Percentiles rank a stretch among this genome's conserved stretches.
Evolutionary conservation across 2,797 vertebrate genomes (phyloP).

Genomic region (Anableps anableps): DNA sequence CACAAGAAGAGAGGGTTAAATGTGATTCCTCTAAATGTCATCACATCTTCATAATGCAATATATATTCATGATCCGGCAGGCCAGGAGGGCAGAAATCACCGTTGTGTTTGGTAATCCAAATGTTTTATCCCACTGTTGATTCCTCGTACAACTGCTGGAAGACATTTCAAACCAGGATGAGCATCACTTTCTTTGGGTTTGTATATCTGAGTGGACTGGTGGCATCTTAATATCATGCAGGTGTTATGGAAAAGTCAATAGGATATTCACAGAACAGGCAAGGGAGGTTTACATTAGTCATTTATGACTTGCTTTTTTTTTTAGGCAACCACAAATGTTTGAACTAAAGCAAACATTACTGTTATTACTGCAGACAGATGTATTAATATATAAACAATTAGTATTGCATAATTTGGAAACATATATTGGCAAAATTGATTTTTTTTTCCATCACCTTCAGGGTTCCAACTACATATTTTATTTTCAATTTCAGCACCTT

Average conservation of each 20-base stretch:
- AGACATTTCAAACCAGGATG: constrained; percentile 43
- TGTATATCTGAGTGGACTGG: constrained; percentile 26
- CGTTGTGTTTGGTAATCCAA: constrained; percentile 79
- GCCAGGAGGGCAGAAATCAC: constrained; percentile 77
- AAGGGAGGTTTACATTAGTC: not conserved
- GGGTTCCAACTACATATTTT: too few species aligned
- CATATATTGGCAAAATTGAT: not conserved
- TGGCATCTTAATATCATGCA: constrained; percentile 28
- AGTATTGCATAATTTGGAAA: not conserved
- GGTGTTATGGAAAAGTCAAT: constrained; percentile 23
- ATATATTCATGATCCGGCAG: constrained; percentile 84
- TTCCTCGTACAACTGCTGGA: constrained; percentile 56
- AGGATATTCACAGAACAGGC: constrained; percentile 16
- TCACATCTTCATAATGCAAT: constrained; percentile 85
- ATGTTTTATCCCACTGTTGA: constrained; percentile 77
- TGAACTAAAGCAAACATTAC: not conserved
- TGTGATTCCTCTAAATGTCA: constrained; percentile 84
- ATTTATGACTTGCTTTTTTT: not conserved
- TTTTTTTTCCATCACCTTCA: too few species aligned
- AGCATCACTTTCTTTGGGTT: constrained; percentile 44
- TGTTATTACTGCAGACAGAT: not conserved
- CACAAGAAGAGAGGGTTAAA: constrained; percentile 80
- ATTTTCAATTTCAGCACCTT: too few species aligned
- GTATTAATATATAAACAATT: too few species aligned
- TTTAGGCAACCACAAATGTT: too few species aligned